phyloP scores from a whole-genome alignment of 2,797 vertebrate genomes.

The Falco rusticolus region DNA sequence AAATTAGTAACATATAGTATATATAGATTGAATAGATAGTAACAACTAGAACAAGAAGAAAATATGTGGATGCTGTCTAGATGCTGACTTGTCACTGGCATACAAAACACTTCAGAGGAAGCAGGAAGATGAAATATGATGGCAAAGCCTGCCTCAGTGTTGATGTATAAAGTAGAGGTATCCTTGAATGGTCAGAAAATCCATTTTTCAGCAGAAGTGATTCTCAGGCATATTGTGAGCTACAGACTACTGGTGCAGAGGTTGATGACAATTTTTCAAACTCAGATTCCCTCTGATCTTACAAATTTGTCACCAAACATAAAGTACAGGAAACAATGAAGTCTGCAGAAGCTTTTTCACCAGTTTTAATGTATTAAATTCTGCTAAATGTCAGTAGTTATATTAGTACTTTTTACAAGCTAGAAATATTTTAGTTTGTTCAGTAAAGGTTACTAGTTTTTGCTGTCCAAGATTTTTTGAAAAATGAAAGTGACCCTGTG shows the following conservation, averaged over 20 bases:
- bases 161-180: neutral
- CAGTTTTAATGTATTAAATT: neutral
- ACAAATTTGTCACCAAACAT: neutral
- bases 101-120: neutral
- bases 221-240: neutral
- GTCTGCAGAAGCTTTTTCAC: neutral
- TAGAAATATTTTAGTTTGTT: neutral
- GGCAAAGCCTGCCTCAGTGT: neutral
- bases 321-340: neutral
- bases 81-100: neutral
- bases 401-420: neutral
- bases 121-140: neutral
- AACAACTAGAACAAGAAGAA: neutral
- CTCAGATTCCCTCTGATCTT: neutral
- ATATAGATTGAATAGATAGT: neutral
- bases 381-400: neutral
- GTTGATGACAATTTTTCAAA: neutral
- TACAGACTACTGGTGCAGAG: neutral
- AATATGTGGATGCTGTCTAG: neutral
- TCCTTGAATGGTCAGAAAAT: constrained; percentile 13
- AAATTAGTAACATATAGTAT: neutral
- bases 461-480: neutral
- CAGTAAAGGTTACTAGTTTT: neutral
- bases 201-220: neutral
- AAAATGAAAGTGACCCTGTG: neutral